Conservation (phyloP, 2,113 vertebrate genomes). For the Plestiodon gilberti region DNA sequence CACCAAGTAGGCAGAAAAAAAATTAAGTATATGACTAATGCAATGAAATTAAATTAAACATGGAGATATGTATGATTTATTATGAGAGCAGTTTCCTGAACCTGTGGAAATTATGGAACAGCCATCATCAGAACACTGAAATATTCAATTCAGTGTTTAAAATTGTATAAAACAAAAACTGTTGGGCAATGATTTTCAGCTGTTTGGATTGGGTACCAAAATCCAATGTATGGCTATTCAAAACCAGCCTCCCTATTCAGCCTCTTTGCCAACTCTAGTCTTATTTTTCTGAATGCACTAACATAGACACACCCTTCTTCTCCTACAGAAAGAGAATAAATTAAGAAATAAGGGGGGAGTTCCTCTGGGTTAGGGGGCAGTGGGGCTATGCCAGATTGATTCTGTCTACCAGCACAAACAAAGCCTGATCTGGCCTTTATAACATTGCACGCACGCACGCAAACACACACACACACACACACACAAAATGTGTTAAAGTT, state of each 20-base stretch:
- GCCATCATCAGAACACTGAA: background rate
- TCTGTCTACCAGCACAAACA: background rate
- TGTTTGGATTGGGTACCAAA: background rate
- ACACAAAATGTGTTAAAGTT: background rate
- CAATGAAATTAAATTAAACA: conserved; percentile 29
- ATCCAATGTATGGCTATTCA: background rate
- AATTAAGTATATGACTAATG: conserved; percentile 19
- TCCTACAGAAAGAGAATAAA: background rate
- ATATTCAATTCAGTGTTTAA: background rate
- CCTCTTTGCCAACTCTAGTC: background rate
- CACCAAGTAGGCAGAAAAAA: conserved; percentile 18
- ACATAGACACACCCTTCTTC: background rate
- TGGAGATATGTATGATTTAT: conserved; percentile 3
- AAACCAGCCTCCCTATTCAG: background rate
- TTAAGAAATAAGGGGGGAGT: background rate
- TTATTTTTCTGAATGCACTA: background rate
- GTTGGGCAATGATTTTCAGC: background rate
- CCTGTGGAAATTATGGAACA: background rate
- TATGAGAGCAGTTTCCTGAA: background rate
- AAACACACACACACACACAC: no score
- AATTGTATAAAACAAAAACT: background rate
- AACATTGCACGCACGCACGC: no score
- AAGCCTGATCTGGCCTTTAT: background rate
- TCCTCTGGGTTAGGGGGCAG: background rate
- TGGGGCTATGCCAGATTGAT: background rate